phyloP scores from a whole-genome alignment of 2,888 invertebrate species.

The Pardosa pseudoannulata region DNA sequence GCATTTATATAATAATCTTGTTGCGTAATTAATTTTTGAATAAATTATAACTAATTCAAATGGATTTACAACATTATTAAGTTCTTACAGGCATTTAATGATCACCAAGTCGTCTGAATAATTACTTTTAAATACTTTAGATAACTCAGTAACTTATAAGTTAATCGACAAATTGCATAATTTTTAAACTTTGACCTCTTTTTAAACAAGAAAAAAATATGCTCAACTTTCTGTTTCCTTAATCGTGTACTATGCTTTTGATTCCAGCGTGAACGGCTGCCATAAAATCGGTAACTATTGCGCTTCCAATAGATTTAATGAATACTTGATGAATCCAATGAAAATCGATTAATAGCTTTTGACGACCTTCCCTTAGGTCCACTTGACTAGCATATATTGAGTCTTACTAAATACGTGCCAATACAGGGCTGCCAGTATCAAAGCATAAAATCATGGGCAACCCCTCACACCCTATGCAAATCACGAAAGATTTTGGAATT shows the following conservation, averaged over 20 bases:
- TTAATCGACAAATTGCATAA: background rate
- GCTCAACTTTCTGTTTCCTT: background rate
- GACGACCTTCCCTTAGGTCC: background rate
- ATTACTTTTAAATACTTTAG: no score
- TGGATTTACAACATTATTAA: no score
- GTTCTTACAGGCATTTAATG: no score
- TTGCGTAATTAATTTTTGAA: no score
- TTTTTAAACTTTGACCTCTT: background rate
- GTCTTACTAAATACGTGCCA: slow-evolving; percentile 56
- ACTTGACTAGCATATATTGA: slow-evolving; percentile 6
- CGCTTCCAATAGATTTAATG: slow-evolving; percentile 39
- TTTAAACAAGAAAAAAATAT: background rate
- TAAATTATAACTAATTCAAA: no score
- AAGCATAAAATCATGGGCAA: slow-evolving; percentile 9
- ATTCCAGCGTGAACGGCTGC: background rate
- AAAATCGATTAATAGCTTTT: slow-evolving; percentile 57
- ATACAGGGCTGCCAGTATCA: slow-evolving; percentile 24
- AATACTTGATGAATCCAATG: slow-evolving; percentile 61
- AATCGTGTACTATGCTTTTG: background rate
- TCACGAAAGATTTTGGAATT: slow-evolving; percentile 43
- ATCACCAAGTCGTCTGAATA: no score
- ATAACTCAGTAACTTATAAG: no score
- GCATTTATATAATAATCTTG: no score
- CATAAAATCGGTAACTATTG: slow-evolving; percentile 33
- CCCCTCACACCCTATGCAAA: slow-evolving; percentile 70